Base-by-base conservation (phyloP, 92 coral and sea anemone genomes). In the Actinernus sp. region DNA sequence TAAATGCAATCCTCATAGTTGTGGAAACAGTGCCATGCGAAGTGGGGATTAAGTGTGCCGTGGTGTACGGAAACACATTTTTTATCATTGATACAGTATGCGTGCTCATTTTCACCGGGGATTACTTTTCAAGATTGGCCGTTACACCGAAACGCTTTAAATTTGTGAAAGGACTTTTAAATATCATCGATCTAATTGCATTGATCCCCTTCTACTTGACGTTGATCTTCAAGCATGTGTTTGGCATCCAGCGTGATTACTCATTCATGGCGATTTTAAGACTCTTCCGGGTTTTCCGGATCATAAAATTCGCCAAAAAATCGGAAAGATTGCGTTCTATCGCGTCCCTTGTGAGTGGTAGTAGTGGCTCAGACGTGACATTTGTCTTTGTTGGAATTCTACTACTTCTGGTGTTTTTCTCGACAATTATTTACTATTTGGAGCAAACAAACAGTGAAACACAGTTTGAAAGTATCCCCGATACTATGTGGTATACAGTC, bases 401-500 rank as follows among this genome's bases (percentile, higher is more conserved):
- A 0, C 65, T 78, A 53, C 22, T 74, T 9, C 46, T 82, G 12
- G 19, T 67, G 20, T 59, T 82, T 27, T 82, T 75, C 25, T 74
- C 83, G 0, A 59, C 89, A 4, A 51, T 82, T 24, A 75, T 82
- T 3, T 82, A 44, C 43, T 82, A 48, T 59, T 13, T 54, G 38
- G 89, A 82, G 19, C 68, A 56, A 26, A 44, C 49, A 32, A 55
- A 43, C 51, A 46, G 37, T 9, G 72, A 75, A 9, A 58, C 61
- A 0, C 57, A 19, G 20, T 82, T 74, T 61, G 50, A 55, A 18
- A 82, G 58, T 32, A 82, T 82, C 30, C 89, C 89, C 23, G 83
- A 78, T 25, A 58, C 83, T 23, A 65, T 82, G 68, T 82, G 89
- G 89, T 82, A 82, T 65, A 75, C 89, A 0, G 77, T 74, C 11